phyloP scores from a whole-genome alignment of 2,797 vertebrate genomes.

The Pelobates cultripes region DNA sequence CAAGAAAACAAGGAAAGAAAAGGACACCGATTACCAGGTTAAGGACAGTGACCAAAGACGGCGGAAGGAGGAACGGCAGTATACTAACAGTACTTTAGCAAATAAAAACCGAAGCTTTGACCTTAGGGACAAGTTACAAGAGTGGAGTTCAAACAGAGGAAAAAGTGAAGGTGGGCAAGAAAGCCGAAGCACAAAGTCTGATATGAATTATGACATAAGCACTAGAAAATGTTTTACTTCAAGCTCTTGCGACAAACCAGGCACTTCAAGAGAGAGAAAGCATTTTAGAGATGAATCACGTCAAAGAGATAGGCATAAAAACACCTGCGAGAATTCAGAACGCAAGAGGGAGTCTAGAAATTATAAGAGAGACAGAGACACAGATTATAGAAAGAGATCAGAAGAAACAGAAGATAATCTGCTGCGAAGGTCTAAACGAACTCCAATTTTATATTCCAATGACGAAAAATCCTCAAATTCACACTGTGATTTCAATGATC shows the following conservation, averaged over 20 bases:
- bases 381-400: slow-evolving; percentile 61
- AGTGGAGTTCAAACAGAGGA: slow-evolving; percentile 61
- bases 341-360: slow-evolving; percentile 68
- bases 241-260: slow-evolving; percentile 67
- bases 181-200: slow-evolving; percentile 63
- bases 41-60: slow-evolving; percentile 59
- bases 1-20: not conserved
- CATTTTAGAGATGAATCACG: slow-evolving; percentile 64
- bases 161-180: slow-evolving; percentile 66
- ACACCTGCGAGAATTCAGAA: slow-evolving; percentile 66
- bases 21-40: slow-evolving; percentile 57
- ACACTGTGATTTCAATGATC: slow-evolving; percentile 60
- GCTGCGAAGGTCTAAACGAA: slow-evolving; percentile 67
- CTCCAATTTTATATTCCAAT: slow-evolving; percentile 63
- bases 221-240: slow-evolving; percentile 59
- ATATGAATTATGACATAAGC: slow-evolving; percentile 60
- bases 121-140: slow-evolving; percentile 61
- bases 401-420: slow-evolving; percentile 67
- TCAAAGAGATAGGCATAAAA: slow-evolving; percentile 59
- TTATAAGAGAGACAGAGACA: slow-evolving; percentile 66
- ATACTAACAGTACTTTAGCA: slow-evolving; percentile 43
- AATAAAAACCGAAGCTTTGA: slow-evolving; percentile 59
- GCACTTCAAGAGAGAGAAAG: slow-evolving; percentile 63
- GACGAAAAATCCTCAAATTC: slow-evolving; percentile 64
- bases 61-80: slow-evolving; percentile 61